These are phyloP conservation scores for Epizoanthus rinbou DNA, from an alignment of 92 coral and sea anemone species.

Conservation along the genomic window DNA sequence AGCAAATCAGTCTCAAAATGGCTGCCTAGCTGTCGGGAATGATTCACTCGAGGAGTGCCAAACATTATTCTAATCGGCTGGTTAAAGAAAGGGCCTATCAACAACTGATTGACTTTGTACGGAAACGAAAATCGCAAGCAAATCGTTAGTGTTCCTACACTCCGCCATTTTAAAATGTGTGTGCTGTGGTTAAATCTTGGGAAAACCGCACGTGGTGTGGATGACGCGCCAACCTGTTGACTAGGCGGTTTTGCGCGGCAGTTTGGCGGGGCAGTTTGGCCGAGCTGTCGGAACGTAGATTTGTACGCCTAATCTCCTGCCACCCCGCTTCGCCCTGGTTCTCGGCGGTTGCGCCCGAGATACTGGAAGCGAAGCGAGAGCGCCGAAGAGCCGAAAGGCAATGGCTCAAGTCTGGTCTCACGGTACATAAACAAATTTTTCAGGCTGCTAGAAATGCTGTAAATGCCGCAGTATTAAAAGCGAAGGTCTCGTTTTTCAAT, in stretches of 20 bases:
- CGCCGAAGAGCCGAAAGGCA: constrained; percentile 20
- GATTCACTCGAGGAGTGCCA: constrained; percentile 16
- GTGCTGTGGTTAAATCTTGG: too few relatives aligned
- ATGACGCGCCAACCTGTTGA: too few relatives aligned
- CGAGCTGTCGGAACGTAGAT: too few relatives aligned
- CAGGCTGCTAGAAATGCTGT: constrained; percentile 19
- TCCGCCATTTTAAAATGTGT: too few relatives aligned
- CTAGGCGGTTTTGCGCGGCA: too few relatives aligned
- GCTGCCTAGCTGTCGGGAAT: constrained; percentile 15
- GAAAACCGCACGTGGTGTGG: too few relatives aligned
- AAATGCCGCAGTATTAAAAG: constrained; percentile 17
- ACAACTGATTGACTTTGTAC: too few relatives aligned
- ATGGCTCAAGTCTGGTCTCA: constrained; percentile 16
- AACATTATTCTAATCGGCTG: too few relatives aligned
- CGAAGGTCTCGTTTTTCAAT: constrained; percentile 17
- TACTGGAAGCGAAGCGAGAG: constrained; percentile 19
- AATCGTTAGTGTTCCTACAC: too few relatives aligned
- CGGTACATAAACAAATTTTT: constrained; percentile 15
- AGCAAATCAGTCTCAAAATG: neutral
- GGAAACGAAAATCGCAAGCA: too few relatives aligned
- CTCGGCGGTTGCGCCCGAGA: constrained; percentile 22
- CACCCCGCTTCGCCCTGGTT: constrained; percentile 19
- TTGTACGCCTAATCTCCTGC: constrained; percentile 19
- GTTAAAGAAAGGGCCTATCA: too few relatives aligned
- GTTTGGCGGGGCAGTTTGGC: too few relatives aligned